A percentile compares a stretch with the other conserved stretches of the same genome.
These are phyloP conservation scores for Himalopsyche japonica DNA, from an alignment of 2,888 invertebrate species.

Conservation along the genomic window DNA sequence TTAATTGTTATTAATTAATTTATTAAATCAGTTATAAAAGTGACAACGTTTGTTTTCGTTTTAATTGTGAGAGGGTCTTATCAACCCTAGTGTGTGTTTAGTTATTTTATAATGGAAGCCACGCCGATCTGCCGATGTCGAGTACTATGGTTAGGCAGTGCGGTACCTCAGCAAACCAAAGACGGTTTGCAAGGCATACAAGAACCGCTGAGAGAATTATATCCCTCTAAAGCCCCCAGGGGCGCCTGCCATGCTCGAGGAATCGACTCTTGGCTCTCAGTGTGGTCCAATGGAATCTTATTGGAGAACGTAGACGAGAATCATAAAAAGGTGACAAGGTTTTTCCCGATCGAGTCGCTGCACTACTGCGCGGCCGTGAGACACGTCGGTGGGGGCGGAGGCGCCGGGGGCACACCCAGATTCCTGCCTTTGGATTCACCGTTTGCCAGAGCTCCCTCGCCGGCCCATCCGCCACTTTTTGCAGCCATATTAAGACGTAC, in stretches of 20 bases:
- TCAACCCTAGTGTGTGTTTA: neutral
- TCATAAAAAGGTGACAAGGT: slow-evolving; percentile 89
- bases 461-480: slow-evolving; percentile 94
- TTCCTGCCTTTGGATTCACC: slow-evolving; percentile 96
- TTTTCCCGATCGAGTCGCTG: slow-evolving; percentile 93
- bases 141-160: slow-evolving; percentile 93
- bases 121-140: slow-evolving; percentile 96
- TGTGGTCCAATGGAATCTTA: slow-evolving; percentile 94
- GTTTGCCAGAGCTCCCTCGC: slow-evolving; percentile 89
- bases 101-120: slow-evolving; percentile 62
- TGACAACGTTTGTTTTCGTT: neutral
- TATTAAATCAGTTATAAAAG: neutral
- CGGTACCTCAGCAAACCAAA: slow-evolving; percentile 96
- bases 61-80: neutral
- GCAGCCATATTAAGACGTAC: slow-evolving; percentile 95
- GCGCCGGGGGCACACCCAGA: slow-evolving; percentile 70
- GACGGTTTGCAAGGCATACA: slow-evolving; percentile 97
- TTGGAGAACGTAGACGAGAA: slow-evolving; percentile 96
- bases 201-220: slow-evolving; percentile 93
- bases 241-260: slow-evolving; percentile 81
- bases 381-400: slow-evolving; percentile 74
- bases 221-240: slow-evolving; percentile 82
- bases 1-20: neutral
- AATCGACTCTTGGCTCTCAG: slow-evolving; percentile 94
- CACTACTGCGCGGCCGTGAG: slow-evolving; percentile 96